Conservation (phyloP, 2,888 invertebrate genomes). For the Cephus spinipes region DNA sequence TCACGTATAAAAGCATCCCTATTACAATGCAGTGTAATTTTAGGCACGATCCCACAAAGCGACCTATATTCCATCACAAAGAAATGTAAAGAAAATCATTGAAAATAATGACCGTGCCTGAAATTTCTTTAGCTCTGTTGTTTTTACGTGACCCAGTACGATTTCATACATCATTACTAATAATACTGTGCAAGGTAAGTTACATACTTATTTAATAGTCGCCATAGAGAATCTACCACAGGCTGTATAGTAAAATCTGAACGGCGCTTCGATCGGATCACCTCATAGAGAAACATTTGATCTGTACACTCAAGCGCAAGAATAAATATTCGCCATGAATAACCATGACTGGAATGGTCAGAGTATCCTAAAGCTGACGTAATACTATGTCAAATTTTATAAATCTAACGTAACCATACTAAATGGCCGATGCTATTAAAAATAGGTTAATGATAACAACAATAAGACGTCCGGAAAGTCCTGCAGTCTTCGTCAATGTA, state of each 20-base stretch:
- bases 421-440: background rate
- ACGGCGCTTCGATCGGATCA: background rate
- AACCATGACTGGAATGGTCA: conserved; percentile 25
- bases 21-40: background rate
- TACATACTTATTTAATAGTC: background rate
- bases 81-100: background rate
- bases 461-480: background rate
- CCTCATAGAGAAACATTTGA: conserved; percentile 20
- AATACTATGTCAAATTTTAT: background rate
- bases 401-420: background rate
- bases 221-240: background rate
- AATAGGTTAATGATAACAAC: background rate
- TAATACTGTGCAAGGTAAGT: conserved; percentile 1
- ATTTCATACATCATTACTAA: background rate
- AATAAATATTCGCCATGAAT: conserved; percentile 37
- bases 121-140: background rate
- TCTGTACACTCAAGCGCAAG: conserved; percentile 19
- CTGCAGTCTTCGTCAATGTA: background rate
- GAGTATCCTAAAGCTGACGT: background rate
- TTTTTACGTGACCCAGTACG: background rate
- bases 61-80: background rate
- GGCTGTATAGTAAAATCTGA: background rate
- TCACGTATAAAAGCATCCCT: background rate
- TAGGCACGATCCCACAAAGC: background rate
- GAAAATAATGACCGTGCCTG: background rate